These are phyloP conservation scores for Spinibarbus caldwelli DNA, from an alignment of 2,797 vertebrate genomes.

Conservation along the genomic window DNA sequence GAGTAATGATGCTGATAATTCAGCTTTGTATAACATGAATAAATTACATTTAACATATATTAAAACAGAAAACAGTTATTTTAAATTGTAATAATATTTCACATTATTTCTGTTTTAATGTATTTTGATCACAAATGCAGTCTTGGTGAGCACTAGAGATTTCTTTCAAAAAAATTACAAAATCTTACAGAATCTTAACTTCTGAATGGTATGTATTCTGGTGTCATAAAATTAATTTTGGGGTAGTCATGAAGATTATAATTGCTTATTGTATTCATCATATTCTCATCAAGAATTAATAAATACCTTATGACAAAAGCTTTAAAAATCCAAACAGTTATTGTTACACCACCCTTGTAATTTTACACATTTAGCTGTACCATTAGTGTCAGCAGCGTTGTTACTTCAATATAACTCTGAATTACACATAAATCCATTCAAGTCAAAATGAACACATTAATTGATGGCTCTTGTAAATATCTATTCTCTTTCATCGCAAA, in stretches of 20 bases:
- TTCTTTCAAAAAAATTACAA: neutral
- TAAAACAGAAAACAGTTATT: neutral
- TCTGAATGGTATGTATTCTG: neutral
- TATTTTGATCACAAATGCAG: neutral
- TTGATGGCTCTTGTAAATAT: constrained; percentile 19
- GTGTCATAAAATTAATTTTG: neutral
- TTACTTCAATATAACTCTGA: neutral
- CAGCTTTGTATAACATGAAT: neutral
- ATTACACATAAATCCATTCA: constrained; percentile 9
- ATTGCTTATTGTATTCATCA: neutral
- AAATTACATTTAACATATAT: too few relatives aligned
- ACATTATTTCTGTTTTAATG: neutral
- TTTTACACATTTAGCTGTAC: neutral
- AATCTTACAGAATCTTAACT: neutral
- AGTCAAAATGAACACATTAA: constrained; percentile 28
- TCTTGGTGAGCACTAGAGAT: neutral
- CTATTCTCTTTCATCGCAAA: neutral
- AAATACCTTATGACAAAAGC: neutral
- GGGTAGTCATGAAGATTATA: neutral
- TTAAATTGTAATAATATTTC: neutral
- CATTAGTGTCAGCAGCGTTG: constrained; percentile 1
- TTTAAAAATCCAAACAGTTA: neutral
- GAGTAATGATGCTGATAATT: neutral
- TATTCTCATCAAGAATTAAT: neutral
- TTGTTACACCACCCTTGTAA: constrained; percentile 16